A percentile compares a stretch with the other conserved stretches of the same genome.
Evolutionary conservation across 2,113 vertebrate species (phyloP).

Genomic region (Corythornis cristatus): DNA sequence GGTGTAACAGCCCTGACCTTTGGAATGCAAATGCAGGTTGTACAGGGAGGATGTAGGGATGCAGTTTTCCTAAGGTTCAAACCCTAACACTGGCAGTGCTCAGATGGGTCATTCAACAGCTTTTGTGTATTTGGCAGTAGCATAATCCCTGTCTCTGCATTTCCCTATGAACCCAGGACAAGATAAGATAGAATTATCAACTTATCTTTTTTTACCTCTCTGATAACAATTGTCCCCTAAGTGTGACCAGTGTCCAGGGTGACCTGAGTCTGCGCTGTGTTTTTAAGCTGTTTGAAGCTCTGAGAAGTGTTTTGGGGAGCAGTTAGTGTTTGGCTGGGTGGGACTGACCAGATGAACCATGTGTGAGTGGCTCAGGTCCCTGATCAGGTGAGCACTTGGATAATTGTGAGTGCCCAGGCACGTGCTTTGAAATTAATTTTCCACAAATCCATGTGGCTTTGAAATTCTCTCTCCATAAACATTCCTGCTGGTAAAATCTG

Average conservation of each 20-base stretch:
- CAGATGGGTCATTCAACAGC: background rate
- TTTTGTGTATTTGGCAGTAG: background rate
- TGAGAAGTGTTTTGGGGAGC: background rate
- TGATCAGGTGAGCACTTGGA: background rate
- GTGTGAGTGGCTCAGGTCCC: background rate
- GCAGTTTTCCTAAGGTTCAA: background rate
- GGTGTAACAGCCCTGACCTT: background rate
- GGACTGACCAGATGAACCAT: fast-evolving
- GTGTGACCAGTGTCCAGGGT: background rate
- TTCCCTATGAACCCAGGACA: background rate
- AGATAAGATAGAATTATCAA: no score
- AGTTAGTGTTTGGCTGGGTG: background rate
- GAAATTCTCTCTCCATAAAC: background rate
- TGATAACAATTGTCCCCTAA: background rate
- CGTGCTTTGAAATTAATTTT: background rate
- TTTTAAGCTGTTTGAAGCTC: background rate
- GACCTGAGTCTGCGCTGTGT: background rate
- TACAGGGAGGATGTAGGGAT: background rate
- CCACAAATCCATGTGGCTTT: background rate
- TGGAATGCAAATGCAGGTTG: background rate
- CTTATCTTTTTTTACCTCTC: no score
- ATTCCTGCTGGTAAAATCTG: background rate
- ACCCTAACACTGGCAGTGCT: fast-evolving
- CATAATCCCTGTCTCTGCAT: fast-evolving
- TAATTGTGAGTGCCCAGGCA: background rate